Evolutionary conservation across 2,797 vertebrate genomes (phyloP).

Genomic region (Apogon talboti): DNA sequence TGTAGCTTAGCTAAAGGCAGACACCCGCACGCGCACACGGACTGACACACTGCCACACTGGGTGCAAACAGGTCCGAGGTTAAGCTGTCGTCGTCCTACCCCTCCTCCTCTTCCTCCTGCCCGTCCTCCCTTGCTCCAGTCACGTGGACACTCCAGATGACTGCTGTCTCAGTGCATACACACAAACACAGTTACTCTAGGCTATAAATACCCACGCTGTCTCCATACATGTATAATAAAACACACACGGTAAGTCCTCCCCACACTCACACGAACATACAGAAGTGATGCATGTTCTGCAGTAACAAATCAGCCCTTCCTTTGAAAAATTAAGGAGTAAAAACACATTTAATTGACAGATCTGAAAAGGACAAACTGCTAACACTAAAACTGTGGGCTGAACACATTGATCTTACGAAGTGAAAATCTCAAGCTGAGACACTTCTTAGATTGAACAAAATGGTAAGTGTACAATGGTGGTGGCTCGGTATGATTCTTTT

Average conservation of each 20-base stretch:
- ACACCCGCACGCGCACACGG: constrained; percentile 13
- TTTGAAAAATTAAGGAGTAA: constrained; percentile 30
- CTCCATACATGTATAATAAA: constrained; percentile 68
- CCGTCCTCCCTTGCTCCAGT: constrained; percentile 36
- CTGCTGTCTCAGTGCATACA: constrained; percentile 48
- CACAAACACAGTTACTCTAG: constrained; percentile 20
- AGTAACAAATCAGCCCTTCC: constrained; percentile 19
- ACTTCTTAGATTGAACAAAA: too few species aligned
- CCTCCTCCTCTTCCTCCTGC: constrained; percentile 14
- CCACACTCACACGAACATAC: constrained; percentile 15
- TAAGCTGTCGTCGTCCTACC: constrained; percentile 29
- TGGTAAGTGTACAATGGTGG: neutral
- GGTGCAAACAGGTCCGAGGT: constrained; percentile 58
- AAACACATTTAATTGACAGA: neutral
- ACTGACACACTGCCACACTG: constrained; percentile 43
- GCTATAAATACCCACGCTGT: constrained; percentile 68
- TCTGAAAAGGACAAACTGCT: neutral
- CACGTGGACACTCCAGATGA: constrained; percentile 67
- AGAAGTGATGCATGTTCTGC: constrained; percentile 20
- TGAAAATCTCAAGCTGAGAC: neutral
- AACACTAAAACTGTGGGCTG: neutral
- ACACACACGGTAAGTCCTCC: constrained; percentile 22
- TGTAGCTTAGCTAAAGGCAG: constrained; percentile 10
- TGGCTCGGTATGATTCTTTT: neutral
- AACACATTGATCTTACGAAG: neutral